A percentile compares a stretch with the other conserved stretches of the same genome.
Evolutionary conservation across 2,888 invertebrate genomes (phyloP).

Genomic region (Lasius fuliginosus): DNA sequence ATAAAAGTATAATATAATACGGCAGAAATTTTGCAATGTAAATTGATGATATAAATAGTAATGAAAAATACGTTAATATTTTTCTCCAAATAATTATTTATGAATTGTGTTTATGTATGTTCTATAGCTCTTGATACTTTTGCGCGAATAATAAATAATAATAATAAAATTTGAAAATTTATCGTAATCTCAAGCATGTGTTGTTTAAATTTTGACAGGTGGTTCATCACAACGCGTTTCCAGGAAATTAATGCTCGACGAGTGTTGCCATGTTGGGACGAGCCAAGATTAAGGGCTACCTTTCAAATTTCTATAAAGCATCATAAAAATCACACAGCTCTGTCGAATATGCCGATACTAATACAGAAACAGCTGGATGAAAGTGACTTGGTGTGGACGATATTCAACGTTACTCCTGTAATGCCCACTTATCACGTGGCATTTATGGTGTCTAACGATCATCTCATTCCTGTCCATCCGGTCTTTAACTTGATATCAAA

Average conservation of each 20-base stretch:
- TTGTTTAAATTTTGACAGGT: not conserved
- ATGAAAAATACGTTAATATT: no score
- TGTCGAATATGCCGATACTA: not conserved
- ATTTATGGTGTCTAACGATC: not conserved
- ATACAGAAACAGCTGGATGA: not conserved
- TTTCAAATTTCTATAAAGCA: not conserved
- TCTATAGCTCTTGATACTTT: no score
- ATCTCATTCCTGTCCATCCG: not conserved
- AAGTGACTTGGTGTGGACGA: not conserved
- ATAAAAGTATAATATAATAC: no score
- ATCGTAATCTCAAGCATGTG: no score
- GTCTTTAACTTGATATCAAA: not conserved
- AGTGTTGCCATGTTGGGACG: not conserved
- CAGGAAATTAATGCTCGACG: not conserved
- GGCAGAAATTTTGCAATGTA: no score
- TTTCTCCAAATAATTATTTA: no score
- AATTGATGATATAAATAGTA: no score
- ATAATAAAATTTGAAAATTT: constrained; percentile 1
- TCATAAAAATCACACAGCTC: not conserved
- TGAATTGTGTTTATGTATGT: no score
- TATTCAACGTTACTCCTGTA: not conserved
- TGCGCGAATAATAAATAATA: not conserved
- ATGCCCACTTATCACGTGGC: not conserved
- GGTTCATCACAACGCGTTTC: not conserved
- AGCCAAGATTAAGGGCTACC: not conserved